Evolutionary conservation across 2,797 vertebrate species (phyloP), one percentile per base, ranked within the genome.

Genomic region (Lithobates sylvaticus): DNA sequence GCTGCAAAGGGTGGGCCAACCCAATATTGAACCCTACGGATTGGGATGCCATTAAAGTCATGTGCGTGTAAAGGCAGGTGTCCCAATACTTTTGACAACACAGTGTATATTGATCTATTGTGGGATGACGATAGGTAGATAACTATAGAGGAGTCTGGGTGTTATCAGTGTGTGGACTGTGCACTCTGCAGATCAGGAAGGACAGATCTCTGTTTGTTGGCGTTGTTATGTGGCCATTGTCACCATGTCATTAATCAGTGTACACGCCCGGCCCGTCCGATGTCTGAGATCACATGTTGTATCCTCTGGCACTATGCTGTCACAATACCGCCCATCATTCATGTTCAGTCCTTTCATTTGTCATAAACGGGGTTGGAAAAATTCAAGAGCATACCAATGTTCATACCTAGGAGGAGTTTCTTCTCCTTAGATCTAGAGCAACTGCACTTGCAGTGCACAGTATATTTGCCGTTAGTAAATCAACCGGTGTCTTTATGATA

Each of bases 181-280:
- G 39, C 44, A 44, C 42, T 42, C 23, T 10, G 27, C 8, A 5
- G 42, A 26, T 6, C 1, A 15, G 27, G 27, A n/a, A 23, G 3
- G 80, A 69, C 29, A 3, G 16, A 36, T 61, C 36, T 58, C 68
- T 84, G 82, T 84, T 69, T 84, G 64, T 84, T 84, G 68, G 42
- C 47, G 74, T 77, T 77, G 74, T 74, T 54, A 58, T 42, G 82
- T 27, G 75, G 77, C 42, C 10, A 39, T 67, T 68, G 72, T 75
- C 23, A 10, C 15, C 13, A 13, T 15, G 68, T 67, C 36, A 27
- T 76, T 83, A 68, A 54, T 75, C 61, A 44, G 74, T 77, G 74
- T 54, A 32, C 42, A 21, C 6, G 82, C 82, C 82, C 65, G 70
- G 76, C 74, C 64, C 0, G 10, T 15, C 2, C 2, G 10, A 6